phyloP scores from a whole-genome alignment of 2,888 invertebrate genomes.

The Nasonia oneida region DNA sequence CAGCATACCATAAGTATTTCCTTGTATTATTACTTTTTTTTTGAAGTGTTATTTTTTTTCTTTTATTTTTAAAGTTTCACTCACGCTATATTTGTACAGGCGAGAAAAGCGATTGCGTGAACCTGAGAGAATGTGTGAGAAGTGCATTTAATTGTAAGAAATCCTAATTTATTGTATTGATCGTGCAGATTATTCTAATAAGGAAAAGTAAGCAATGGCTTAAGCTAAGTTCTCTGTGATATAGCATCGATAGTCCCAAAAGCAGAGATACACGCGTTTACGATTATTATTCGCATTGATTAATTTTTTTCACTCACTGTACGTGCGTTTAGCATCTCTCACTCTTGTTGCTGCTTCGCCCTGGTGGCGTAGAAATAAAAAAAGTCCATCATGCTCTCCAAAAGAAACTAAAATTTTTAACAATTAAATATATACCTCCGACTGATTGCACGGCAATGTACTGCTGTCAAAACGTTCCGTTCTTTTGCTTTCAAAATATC shows the following conservation, averaged over 20 bases:
- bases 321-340: slow-evolving; percentile 62
- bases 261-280: slow-evolving; percentile 71
- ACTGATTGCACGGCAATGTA: slow-evolving; percentile 47
- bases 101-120: slow-evolving; percentile 51
- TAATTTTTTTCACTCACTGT: slow-evolving; percentile 60
- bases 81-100: slow-evolving; percentile 62
- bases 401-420: slow-evolving; percentile 50
- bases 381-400: slow-evolving; percentile 55
- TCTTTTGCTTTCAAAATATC: slow-evolving; percentile 39
- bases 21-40: slow-evolving; percentile 74
- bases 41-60: slow-evolving; percentile 62
- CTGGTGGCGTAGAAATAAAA: slow-evolving; percentile 62
- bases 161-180: slow-evolving; percentile 74
- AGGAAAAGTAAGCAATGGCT: slow-evolving; percentile 63
- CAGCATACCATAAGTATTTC: slow-evolving; percentile 76
- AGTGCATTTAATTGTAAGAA: slow-evolving; percentile 71
- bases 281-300: slow-evolving; percentile 67
- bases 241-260: slow-evolving; percentile 73
- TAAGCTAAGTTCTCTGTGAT: slow-evolving; percentile 76
- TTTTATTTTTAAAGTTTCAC: slow-evolving; percentile 53
- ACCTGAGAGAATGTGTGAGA: slow-evolving; percentile 53
- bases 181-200: slow-evolving; percentile 69
- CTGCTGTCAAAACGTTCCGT: background rate
- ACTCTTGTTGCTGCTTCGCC: slow-evolving; percentile 62
- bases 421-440: slow-evolving; percentile 48